A percentile compares a stretch with the other conserved stretches of the same genome.
Conservation (phyloP, 2,113 vertebrate genomes). For the Euleptes europaea region DNA sequence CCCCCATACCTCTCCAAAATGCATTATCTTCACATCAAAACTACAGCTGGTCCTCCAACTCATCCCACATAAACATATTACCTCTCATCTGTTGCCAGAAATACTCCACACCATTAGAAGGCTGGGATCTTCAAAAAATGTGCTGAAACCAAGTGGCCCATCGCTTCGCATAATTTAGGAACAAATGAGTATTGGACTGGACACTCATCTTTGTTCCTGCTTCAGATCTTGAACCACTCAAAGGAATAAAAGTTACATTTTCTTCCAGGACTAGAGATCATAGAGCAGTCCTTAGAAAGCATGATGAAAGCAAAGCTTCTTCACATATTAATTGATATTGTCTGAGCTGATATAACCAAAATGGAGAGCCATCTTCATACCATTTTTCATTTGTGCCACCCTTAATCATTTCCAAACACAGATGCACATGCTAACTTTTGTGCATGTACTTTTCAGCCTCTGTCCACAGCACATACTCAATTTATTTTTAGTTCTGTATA, state of each 20-base stretch:
- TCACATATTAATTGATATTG: neutral
- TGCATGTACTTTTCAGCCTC: neutral
- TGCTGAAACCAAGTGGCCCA: slow-evolving; percentile 12
- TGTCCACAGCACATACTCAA: neutral
- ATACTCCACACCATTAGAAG: slow-evolving; percentile 61
- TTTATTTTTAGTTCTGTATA: neutral
- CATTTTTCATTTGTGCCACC: neutral
- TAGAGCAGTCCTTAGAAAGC: neutral
- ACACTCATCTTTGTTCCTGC: slow-evolving; percentile 14
- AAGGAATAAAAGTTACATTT: slow-evolving; percentile 8
- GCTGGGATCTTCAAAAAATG: neutral
- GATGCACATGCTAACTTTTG: neutral
- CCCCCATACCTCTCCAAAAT: neutral
- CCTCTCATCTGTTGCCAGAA: slow-evolving; percentile 68
- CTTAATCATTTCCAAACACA: slow-evolving; percentile 3
- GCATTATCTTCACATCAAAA: slow-evolving; percentile 53
- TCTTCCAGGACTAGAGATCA: slow-evolving; percentile 8
- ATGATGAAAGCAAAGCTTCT: slow-evolving; percentile 8
- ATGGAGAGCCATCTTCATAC: neutral
- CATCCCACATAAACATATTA: slow-evolving; percentile 65
- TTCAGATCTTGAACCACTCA: slow-evolving; percentile 22
- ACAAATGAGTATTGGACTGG: slow-evolving; percentile 7
- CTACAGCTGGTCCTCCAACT: slow-evolving; percentile 71
- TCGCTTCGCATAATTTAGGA: neutral
- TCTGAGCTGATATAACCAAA: neutral